Percentiles rank a stretch among this genome's conserved stretches.
Conservation (phyloP, 1,140 invertebrate species). For the Galendromus occidentalis region DNA sequence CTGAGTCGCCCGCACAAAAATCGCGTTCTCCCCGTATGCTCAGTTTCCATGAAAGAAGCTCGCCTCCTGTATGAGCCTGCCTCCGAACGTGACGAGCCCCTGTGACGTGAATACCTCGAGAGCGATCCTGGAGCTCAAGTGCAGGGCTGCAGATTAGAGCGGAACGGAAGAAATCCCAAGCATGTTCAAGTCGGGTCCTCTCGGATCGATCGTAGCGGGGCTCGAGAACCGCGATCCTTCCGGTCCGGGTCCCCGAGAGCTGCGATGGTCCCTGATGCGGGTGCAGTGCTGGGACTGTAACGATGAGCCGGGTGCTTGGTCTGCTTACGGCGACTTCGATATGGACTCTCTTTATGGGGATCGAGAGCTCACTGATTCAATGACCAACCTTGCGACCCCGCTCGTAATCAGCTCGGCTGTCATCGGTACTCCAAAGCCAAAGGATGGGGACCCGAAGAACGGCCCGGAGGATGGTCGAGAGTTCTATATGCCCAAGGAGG, state of each 20-base stretch:
- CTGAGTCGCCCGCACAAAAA: no score
- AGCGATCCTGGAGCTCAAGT: no score
- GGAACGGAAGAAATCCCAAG: no score
- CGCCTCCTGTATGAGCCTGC: no score
- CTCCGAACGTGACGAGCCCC: no score
- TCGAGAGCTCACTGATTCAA: not conserved
- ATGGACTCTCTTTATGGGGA: not conserved
- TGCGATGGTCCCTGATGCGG: not conserved
- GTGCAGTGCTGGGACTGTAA: not conserved
- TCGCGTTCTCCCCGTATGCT: no score
- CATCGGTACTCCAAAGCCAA: slow-evolving; percentile 20
- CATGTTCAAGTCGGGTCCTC: no score
- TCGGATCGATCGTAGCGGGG: no score
- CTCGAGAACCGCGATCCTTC: not conserved
- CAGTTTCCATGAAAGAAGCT: no score
- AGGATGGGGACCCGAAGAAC: slow-evolving; percentile 20
- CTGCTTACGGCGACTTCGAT: not conserved
- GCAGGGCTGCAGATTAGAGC: no score
- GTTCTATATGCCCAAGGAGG: slow-evolving; percentile 89
- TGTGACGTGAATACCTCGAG: no score
- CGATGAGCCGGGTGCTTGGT: not conserved
- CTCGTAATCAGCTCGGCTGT: slow-evolving; percentile 14
- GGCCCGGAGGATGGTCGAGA: slow-evolving; percentile 48
- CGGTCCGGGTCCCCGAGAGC: not conserved
- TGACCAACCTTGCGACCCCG: not conserved